Evolutionary conservation across 1,140 invertebrate species (phyloP), one percentile per base, ranked within the genome.

Genomic region (Caerostris darwini): DNA sequence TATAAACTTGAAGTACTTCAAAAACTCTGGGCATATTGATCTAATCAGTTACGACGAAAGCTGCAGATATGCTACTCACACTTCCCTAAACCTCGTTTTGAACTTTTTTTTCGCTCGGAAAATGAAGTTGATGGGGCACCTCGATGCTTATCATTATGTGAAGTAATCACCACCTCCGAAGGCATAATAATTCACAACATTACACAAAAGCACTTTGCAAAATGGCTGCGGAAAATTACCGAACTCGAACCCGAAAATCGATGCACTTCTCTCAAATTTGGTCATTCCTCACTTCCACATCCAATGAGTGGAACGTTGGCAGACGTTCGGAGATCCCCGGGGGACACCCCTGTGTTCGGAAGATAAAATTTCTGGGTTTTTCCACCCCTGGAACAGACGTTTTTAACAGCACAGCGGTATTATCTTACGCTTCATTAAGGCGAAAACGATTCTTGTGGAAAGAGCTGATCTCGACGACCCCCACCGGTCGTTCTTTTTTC

Each of bases 351-450:
- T 77, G 71, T 77, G 50, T 77, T 77, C 71, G 10, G 71, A 77
- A 77, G 71, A 77, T 77, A 77, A 77, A 77, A 77, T 77, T 77
- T 53, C 71, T 14, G 71, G 34, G 71, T 34, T 77, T 77, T 77
- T 34, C 14, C 71, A 12, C 50, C n/a, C 50, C 10, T 34, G 3
- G 71, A 64, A 77, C 71, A 77, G 71, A 53, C n/a, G 71, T 50
- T 77, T 77, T 53, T 77, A 77, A 77, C 71, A 77, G 50, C 71
- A 77, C 71, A 53, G 71, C 10, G 71, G 71, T 77, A 77, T 77
- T 77, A 77, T 77, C 71, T 77, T 77, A 77, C 71, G 71, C 71
- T 77, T 77, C 71, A 77, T 77, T 77, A 77, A 77, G 71, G 34
- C 19, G 69, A 77, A 77, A 77, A 77, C 71, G 71, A 77, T 77